These are phyloP conservation scores for Pharmacophagus antenor DNA, from an alignment of 2,888 invertebrate species.

Conservation along the genomic window DNA sequence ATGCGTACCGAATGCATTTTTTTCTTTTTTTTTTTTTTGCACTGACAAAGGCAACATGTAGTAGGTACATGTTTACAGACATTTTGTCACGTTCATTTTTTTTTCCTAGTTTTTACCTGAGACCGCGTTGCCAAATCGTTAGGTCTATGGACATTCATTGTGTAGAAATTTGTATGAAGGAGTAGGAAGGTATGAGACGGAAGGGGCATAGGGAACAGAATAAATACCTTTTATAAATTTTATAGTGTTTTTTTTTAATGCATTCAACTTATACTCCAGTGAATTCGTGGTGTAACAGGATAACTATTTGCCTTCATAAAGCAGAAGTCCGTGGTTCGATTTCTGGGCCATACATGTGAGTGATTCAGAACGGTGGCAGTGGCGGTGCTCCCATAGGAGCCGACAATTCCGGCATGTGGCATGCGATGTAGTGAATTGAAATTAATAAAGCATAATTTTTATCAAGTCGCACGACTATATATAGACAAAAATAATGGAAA, in stretches of 20 bases:
- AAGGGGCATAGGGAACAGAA: conserved; percentile 42
- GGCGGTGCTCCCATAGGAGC: no score
- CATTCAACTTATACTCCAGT: no score
- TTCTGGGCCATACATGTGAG: no score
- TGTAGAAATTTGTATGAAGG: conserved; percentile 57
- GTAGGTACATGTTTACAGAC: conserved; percentile 80
- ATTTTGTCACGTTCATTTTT: conserved; percentile 78
- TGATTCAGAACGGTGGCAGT: no score
- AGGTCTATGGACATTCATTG: conserved; percentile 57
- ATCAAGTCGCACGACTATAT: no score
- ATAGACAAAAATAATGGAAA: no score
- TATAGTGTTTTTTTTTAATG: conserved; percentile 29
- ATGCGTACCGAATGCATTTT: conserved; percentile 38
- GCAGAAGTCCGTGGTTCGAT: no score
- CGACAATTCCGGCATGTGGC: no score
- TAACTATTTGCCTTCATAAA: no score
- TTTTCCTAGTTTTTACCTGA: conserved; percentile 70
- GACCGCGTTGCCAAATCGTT: conserved; percentile 64
- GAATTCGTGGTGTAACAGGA: no score
- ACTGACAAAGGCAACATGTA: conserved; percentile 53
- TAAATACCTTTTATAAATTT: conserved; percentile 26
- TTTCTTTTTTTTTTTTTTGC: conserved; percentile 42
- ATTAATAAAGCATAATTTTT: no score
- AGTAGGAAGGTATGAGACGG: conserved; percentile 64
- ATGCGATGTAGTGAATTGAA: no score